These are phyloP conservation scores for Conus betulinus DNA, from an alignment of 1,140 invertebrate genomes.

Conservation along the genomic window DNA sequence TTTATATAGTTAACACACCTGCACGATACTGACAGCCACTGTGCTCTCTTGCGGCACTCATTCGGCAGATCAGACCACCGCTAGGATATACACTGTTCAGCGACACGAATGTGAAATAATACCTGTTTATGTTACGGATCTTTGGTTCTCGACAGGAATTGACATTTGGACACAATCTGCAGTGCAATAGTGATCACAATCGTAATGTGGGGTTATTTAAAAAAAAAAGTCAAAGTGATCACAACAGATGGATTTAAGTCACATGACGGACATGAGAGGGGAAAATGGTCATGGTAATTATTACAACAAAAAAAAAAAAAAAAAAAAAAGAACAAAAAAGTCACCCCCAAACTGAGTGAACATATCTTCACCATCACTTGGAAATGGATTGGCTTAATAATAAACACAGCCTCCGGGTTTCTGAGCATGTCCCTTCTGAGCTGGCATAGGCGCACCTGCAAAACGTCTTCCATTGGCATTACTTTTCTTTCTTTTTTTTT, in stretches of 20 bases:
- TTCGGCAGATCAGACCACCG: not conserved
- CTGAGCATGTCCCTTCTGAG: not conserved
- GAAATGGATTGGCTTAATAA: not conserved
- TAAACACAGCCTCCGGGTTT: not conserved
- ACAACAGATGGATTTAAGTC: constrained; percentile 1
- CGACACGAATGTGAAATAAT: not conserved
- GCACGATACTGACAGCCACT: too few species aligned
- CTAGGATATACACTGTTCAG: not conserved
- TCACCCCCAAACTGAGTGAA: not conserved
- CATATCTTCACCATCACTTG: not conserved
- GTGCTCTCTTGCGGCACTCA: too few species aligned
- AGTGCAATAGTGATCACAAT: not conserved
- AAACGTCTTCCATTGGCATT: too few species aligned
- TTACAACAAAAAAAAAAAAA: too few species aligned
- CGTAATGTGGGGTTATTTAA: not conserved
- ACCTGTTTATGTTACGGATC: not conserved
- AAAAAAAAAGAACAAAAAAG: not conserved
- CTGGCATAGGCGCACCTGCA: too few species aligned
- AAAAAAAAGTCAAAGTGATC: not conserved
- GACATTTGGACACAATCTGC: not conserved
- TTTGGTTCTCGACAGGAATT: constrained; percentile 3
- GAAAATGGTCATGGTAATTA: not conserved
- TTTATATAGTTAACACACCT: too few species aligned
- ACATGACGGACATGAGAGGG: not conserved
- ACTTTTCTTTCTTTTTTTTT: too few species aligned